A percentile compares a stretch with the other conserved stretches of the same genome.
Conservation (phyloP, 2,113 vertebrate species). For the Cyanistes caeruleus region DNA sequence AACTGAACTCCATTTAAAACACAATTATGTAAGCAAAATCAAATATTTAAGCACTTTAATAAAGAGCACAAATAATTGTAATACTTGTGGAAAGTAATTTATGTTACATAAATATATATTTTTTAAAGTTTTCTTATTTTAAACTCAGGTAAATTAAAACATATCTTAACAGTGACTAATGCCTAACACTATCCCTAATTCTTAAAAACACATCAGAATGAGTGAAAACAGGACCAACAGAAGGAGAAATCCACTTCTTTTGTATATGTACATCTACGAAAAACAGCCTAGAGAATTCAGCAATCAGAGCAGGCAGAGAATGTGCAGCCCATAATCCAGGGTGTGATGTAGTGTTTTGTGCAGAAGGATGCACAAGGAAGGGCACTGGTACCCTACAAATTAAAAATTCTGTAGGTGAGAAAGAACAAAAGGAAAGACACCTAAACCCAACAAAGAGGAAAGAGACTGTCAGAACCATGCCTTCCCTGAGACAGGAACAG, state of each 20-base stretch:
- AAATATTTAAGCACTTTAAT: background rate
- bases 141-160: background rate
- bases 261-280: background rate
- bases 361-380: background rate
- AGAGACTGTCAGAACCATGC: rapidly evolving
- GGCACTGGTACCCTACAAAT: too few species aligned
- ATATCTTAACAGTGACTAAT: background rate
- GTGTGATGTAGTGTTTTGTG: background rate
- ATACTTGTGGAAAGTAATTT: background rate
- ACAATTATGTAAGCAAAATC: background rate
- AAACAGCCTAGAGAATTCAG: background rate
- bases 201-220: background rate
- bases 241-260: background rate
- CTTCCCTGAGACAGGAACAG: background rate
- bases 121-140: background rate
- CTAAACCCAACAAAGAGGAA: too few species aligned
- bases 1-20: background rate
- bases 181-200: background rate
- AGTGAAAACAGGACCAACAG: background rate
- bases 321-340: background rate
- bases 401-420: background rate
- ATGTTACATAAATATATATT: background rate
- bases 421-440: too few species aligned
- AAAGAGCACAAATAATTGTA: background rate
- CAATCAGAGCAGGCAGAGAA: background rate